These are phyloP conservation scores for Chrysaora quinquecirrha DNA, from an alignment of 30 jellyfish, hydroid and myxozoan genomes.

Conservation along the genomic window DNA sequence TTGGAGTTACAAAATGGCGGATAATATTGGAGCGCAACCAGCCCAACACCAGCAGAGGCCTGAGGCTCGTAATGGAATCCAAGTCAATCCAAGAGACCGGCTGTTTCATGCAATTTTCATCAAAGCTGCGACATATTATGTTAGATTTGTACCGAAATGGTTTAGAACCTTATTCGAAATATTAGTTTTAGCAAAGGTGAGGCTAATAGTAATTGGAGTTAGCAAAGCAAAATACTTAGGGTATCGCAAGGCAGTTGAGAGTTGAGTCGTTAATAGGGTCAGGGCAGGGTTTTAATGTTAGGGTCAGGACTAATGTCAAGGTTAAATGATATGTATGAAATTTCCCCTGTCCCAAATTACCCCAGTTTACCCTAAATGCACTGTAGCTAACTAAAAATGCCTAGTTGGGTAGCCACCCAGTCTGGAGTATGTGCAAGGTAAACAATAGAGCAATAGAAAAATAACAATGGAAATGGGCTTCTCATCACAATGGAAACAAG, in stretches of 20 bases:
- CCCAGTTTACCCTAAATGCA: too few species aligned
- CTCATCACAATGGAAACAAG: too few species aligned
- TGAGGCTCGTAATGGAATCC: background rate
- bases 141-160: constrained; percentile 72
- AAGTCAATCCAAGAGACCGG: constrained; percentile 85
- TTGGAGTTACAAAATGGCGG: too few species aligned
- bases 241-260: too few species aligned
- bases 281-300: background rate
- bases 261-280: background rate
- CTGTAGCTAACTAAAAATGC: too few species aligned
- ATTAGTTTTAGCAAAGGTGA: constrained; percentile 75
- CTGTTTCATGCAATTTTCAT: constrained; percentile 85
- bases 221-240: too few species aligned
- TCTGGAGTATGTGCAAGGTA: too few species aligned
- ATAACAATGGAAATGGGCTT: too few species aligned
- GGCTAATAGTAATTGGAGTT: too few species aligned
- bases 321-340: background rate
- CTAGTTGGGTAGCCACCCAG: too few species aligned
- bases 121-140: constrained; percentile 66
- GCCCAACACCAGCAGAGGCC: background rate
- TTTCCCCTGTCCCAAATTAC: background rate
- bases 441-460: too few species aligned
- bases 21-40: too few species aligned
- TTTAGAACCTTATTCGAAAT: constrained; percentile 71
- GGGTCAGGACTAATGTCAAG: background rate